Evolutionary conservation across 2,113 vertebrate genomes (phyloP).

Genomic region (Hippoglossus stenolepis): DNA sequence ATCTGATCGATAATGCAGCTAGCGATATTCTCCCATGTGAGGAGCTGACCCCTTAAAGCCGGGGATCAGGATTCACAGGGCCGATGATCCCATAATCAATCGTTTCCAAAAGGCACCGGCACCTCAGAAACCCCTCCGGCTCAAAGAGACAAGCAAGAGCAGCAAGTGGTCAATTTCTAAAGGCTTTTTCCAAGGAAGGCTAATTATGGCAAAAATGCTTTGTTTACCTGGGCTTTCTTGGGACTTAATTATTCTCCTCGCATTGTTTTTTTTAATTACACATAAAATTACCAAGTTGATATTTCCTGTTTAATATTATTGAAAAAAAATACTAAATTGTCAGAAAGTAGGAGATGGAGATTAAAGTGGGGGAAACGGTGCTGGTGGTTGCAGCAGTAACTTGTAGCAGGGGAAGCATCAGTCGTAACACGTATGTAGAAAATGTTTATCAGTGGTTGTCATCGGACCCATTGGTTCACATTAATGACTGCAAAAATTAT

Average conservation of each 20-base stretch:
- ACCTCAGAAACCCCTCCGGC: not conserved
- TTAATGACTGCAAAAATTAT: not conserved
- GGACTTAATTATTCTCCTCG: not conserved
- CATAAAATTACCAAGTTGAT: not conserved
- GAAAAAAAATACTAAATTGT: not conserved
- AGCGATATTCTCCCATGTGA: not conserved
- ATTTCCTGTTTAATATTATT: slow-evolving; percentile 6
- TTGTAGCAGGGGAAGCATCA: not conserved
- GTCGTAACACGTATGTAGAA: not conserved
- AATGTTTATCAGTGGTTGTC: not conserved
- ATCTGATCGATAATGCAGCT: not conserved
- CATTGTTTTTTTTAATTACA: not conserved
- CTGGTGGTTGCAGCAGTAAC: not conserved
- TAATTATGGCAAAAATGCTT: slow-evolving; percentile 17
- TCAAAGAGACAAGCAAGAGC: slow-evolving; percentile 10
- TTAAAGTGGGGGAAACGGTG: too few species aligned
- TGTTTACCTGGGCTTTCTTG: slow-evolving; percentile 1
- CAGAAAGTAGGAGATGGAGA: not conserved
- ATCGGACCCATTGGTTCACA: slow-evolving; percentile 13
- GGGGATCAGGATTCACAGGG: slow-evolving; percentile 1
- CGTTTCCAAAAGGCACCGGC: not conserved
- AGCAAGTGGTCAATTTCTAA: not conserved
- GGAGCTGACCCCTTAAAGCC: not conserved
- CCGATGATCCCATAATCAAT: slow-evolving; percentile 30
- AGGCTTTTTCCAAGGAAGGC: not conserved